Evolutionary conservation across 2,888 invertebrate genomes (phyloP), one percentile per base, ranked within the genome.

Genomic region (Synergus itoensis): DNA sequence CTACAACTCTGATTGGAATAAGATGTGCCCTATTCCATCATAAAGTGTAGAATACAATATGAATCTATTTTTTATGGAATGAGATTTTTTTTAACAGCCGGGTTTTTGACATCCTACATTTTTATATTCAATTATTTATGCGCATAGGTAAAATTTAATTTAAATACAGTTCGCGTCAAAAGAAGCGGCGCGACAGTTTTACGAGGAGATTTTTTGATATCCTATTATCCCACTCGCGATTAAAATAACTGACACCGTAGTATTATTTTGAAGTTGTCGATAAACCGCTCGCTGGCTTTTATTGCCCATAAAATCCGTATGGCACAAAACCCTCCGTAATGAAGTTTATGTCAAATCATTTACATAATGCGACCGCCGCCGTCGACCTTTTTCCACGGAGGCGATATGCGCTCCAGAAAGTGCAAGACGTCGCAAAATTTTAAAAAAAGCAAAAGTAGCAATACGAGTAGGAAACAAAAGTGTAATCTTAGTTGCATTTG

Each of bases 231-330:
- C 48, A 12, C 36, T 73, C 40, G 16, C 76, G 73, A 83, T 83
- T 81, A 78, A 79, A 62, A 79, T 69, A 77, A 48, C 43, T 18
- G 69, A 21, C 76, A 75, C 64, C 43, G 80, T 45, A 64, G 62
- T 83, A 80, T 85, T 78, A 82, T 84, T 84, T 85, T 82, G 80
- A 81, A 81, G 79, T 82, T 80, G 82, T 86, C 84, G 73, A 84
- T 85, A 83, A 82, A 73, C 73, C 53, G 73, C 53, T 73, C n/a
- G 53, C 53, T 57, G 76, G 75, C 18, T 81, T 84, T 82, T 81
- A 84, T 81, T 76, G 80, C 62, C 80, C 82, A 77, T 85, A 83
- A 85, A 85, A 79, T 80, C 75, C 69, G 57, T 77, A 65, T 79
- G 64, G 73, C 63, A 75, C 75, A 40, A 16, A 36, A 57, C 48